Base-by-base conservation (phyloP, 2,888 invertebrate genomes). In the Ypsolopha scabrella region DNA sequence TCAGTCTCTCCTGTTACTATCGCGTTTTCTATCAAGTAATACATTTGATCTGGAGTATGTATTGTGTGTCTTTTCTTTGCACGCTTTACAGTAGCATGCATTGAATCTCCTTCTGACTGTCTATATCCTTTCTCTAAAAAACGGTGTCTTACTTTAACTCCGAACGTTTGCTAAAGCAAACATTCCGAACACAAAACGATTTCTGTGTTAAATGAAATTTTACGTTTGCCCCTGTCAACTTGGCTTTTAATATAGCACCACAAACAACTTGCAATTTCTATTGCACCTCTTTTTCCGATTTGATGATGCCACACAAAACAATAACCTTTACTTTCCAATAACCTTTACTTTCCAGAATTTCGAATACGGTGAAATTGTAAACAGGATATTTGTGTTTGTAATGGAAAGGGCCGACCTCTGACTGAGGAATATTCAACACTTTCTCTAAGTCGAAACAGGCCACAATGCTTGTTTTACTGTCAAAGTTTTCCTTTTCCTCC, bases 401-500 rank as follows among this genome's bases (percentile, higher is more conserved):
- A 53, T 60, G 56, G 46, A 61, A 57, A 41, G 60, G 53, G n/a
- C 55, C 57, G 24, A 61, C 59, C 13, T 57, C 51, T 48, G 54
- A 58, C 55, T 61, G 62, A 9, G 63, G 65, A 13, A 60, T 53
- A 44, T 52, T 54, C 38, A 64, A 53, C 8, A 61, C 57, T 51
- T 63, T 61, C 54, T 63, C 52, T 14, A 62, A 50, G 52, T 63
- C 61, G 54, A 63, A 62, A 43, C 58, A 52, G 24, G 56, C 58
- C 37, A 60, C 44, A 10, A 51, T 35, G 34, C n/a, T 11, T 39
- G 13, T 36, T 8, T 24, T 35, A 38, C 2, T 9, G 44, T 48
- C 51, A 24, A 45, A 47, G n/a, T 50, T 53, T 36, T 53, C 50
- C 52, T 58, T 59, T 55, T 58, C 57, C 10, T 54, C 48, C 35